Conservation (phyloP, 2,888 invertebrate genomes). For the Tolmerus cingulatus region DNA sequence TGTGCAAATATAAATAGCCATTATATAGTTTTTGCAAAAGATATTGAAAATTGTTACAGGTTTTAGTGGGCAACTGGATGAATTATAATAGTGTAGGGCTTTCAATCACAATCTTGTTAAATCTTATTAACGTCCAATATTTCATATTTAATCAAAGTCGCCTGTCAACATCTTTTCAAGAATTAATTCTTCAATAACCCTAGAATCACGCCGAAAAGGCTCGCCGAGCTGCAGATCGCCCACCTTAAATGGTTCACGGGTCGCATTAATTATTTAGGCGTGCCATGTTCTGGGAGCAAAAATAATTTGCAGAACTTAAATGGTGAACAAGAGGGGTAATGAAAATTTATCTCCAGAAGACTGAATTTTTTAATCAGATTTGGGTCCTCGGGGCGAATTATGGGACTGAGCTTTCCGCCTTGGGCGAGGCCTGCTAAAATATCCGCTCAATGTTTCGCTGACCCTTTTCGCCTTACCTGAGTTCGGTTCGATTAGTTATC, state of each 20-base stretch:
- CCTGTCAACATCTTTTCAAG: constrained; percentile 9
- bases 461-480: constrained; percentile 5
- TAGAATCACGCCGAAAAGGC: not conserved
- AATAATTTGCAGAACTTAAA: constrained; percentile 7
- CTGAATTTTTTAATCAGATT: constrained; percentile 27
- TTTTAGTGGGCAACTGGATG: not conserved
- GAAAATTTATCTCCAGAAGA: constrained; percentile 25
- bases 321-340: not conserved
- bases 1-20: too few relatives aligned
- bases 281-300: not conserved
- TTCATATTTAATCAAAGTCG: constrained; percentile 22
- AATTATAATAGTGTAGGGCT: not conserved
- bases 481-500: constrained; percentile 18
- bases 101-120: not conserved
- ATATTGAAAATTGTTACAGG: not conserved
- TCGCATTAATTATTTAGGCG: constrained; percentile 6
- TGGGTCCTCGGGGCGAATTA: not conserved
- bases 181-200: constrained; percentile 9
- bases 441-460: not conserved
- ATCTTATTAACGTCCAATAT: not conserved
- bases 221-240: not conserved
- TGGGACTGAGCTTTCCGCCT: not conserved
- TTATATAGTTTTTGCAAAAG: too few relatives aligned
- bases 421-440: not conserved
- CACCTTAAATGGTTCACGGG: not conserved